phyloP scores from a whole-genome alignment of 2,113 vertebrate genomes.

The Cynocephalus volans region DNA sequence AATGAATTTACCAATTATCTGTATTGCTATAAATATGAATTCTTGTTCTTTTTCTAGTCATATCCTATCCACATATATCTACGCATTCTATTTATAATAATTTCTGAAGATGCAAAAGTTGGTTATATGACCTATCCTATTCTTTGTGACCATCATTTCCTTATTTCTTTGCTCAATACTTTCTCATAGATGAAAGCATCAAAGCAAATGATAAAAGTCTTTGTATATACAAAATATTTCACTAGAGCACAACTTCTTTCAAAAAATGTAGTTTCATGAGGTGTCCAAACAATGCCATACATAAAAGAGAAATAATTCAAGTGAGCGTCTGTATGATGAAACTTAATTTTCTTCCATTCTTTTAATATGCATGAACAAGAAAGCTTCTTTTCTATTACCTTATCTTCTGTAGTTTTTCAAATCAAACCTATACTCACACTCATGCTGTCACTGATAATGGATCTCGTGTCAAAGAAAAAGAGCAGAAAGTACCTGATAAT shows the following conservation, averaged over 20 bases:
- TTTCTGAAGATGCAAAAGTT: constrained; percentile 63
- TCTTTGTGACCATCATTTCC: constrained; percentile 54
- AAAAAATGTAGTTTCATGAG: constrained; percentile 69
- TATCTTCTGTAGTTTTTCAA: constrained; percentile 88
- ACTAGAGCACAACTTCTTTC: constrained; percentile 82
- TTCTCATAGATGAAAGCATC: constrained; percentile 79
- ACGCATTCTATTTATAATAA: constrained; percentile 55
- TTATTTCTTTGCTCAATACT: constrained; percentile 42
- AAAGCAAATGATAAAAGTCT: constrained; percentile 81
- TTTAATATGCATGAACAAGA: constrained; percentile 79
- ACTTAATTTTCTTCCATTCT: constrained; percentile 80
- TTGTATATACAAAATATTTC: constrained; percentile 84
- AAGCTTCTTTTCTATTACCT: constrained; percentile 85
- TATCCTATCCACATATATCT: neutral
- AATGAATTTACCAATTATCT: constrained; percentile 63
- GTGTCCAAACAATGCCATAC: constrained; percentile 74
- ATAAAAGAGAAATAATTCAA: constrained; percentile 80
- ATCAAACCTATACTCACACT: constrained; percentile 87
- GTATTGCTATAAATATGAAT: constrained; percentile 8
- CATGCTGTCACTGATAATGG: constrained; percentile 90
- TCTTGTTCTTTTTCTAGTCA: constrained; percentile 2
- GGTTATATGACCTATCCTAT: constrained; percentile 71
- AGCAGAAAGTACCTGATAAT: constrained; percentile 90
- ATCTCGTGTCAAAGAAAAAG: constrained; percentile 89
- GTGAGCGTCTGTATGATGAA: constrained; percentile 66